Conservation (phyloP, 2,888 invertebrate species). For the Melanostoma scalare region DNA sequence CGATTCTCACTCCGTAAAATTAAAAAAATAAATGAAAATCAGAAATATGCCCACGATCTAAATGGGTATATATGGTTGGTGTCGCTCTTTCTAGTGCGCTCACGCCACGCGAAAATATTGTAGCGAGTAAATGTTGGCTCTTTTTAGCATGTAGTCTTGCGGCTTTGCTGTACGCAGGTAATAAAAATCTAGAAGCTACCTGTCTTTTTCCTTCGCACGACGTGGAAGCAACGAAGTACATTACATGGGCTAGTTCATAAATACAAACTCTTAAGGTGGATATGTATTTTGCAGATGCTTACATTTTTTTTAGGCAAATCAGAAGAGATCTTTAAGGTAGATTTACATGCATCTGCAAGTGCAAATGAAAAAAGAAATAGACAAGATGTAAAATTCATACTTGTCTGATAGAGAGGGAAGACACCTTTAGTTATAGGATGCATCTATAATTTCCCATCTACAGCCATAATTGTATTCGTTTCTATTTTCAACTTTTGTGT, state of each 20-base stretch:
- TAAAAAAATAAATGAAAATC: slow-evolving; percentile 72
- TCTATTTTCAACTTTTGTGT: no score
- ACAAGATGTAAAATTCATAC: no score
- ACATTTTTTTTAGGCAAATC: neutral
- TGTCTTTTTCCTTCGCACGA: slow-evolving; percentile 20
- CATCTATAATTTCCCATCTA: no score
- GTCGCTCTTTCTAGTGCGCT: slow-evolving; percentile 42
- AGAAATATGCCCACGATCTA: slow-evolving; percentile 45
- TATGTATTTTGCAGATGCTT: neutral
- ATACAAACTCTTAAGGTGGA: slow-evolving; percentile 2
- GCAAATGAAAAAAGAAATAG: no score
- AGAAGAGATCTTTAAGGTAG: no score
- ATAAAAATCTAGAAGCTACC: neutral
- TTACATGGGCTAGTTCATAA: slow-evolving; percentile 17
- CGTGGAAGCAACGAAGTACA: slow-evolving; percentile 19
- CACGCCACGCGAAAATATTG: slow-evolving; percentile 34
- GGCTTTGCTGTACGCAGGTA: neutral
- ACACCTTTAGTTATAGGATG: no score
- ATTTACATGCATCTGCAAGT: no score
- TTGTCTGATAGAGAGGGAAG: no score
- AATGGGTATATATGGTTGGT: slow-evolving; percentile 45
- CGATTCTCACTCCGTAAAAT: slow-evolving; percentile 68
- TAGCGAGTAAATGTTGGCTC: slow-evolving; percentile 4
- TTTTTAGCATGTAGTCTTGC: slow-evolving; percentile 21
- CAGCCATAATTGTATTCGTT: no score